Conservation (phyloP, 2,888 invertebrate species). For the Platerodrilus igneus region DNA sequence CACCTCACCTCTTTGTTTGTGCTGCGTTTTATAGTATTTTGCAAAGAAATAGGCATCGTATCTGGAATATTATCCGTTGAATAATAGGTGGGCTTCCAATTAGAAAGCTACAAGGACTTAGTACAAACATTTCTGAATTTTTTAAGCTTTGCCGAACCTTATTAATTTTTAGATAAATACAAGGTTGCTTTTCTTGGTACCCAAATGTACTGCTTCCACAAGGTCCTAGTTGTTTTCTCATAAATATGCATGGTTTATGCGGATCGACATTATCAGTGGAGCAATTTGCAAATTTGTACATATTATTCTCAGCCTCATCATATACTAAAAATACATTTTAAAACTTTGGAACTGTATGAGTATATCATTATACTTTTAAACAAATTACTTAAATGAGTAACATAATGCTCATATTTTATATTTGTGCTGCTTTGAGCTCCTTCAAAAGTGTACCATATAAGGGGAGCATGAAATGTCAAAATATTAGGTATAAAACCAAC, state of each 20-base stretch:
- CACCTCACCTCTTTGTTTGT: neutral
- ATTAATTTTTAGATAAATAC: conserved; percentile 35
- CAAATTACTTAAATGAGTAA: conserved; percentile 1
- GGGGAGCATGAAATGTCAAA: conserved; percentile 1
- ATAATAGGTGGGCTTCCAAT: conserved; percentile 12
- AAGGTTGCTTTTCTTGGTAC: conserved; percentile 28
- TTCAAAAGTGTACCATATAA: conserved; percentile 14
- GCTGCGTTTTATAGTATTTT: conserved; percentile 3
- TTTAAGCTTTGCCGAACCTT: conserved; percentile 41
- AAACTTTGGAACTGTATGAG: neutral
- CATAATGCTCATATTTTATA: neutral
- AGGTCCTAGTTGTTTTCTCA: conserved; percentile 27
- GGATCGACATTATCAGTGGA: conserved; percentile 7
- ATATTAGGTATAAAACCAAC: conserved; percentile 10
- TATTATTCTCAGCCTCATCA: conserved; percentile 10
- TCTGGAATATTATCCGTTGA: conserved; percentile 9
- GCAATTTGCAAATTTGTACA: conserved; percentile 17
- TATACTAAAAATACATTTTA: conserved; percentile 14
- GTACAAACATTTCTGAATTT: conserved; percentile 38
- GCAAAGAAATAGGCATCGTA: conserved; percentile 7
- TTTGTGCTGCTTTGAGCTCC: neutral
- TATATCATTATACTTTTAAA: conserved; percentile 6
- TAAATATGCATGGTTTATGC: conserved; percentile 28
- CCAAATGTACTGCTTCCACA: conserved; percentile 31
- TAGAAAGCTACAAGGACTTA: conserved; percentile 14